phyloP scores from a whole-genome alignment of 1,140 invertebrate species.

The Triops longicaudatus region DNA sequence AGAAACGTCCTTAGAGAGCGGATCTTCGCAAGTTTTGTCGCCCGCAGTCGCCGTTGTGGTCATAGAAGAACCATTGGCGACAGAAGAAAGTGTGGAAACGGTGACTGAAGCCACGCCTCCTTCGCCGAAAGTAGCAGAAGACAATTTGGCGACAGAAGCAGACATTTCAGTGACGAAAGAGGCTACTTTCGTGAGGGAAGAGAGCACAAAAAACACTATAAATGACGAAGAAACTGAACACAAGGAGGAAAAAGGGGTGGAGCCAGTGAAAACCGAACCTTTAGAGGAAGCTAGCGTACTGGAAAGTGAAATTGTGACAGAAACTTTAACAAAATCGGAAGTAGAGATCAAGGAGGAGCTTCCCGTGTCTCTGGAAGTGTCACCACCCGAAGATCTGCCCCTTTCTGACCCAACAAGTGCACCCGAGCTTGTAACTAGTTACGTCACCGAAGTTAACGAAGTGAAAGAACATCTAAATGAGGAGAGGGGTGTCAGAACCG shows the following conservation, averaged over 20 bases:
- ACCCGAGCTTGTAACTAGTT: too few species aligned
- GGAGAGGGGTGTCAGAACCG: too few species aligned
- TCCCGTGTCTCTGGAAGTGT: neutral
- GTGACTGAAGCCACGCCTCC: neutral
- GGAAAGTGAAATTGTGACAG: neutral
- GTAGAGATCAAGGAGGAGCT: slow-evolving; percentile 17
- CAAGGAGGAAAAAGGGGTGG: neutral
- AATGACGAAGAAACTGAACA: neutral
- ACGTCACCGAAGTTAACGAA: too few species aligned
- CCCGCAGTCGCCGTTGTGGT: neutral
- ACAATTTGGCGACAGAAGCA: neutral
- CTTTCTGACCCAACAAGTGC: too few species aligned
- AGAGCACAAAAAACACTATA: too few species aligned
- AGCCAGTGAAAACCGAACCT: neutral
- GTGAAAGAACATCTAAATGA: too few species aligned
- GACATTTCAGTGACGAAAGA: too few species aligned
- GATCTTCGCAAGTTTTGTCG: too few species aligned
- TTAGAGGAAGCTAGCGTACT: neutral
- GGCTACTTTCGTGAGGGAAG: too few species aligned
- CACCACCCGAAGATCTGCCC: too few species aligned
- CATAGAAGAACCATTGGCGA: neutral
- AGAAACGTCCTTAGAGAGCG: too few species aligned
- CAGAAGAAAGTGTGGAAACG: slow-evolving; percentile 21
- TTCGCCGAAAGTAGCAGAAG: neutral
- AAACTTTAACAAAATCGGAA: neutral